Evolutionary conservation across 1,140 invertebrate genomes (phyloP).

Genomic region (Sycophila sp.): DNA sequence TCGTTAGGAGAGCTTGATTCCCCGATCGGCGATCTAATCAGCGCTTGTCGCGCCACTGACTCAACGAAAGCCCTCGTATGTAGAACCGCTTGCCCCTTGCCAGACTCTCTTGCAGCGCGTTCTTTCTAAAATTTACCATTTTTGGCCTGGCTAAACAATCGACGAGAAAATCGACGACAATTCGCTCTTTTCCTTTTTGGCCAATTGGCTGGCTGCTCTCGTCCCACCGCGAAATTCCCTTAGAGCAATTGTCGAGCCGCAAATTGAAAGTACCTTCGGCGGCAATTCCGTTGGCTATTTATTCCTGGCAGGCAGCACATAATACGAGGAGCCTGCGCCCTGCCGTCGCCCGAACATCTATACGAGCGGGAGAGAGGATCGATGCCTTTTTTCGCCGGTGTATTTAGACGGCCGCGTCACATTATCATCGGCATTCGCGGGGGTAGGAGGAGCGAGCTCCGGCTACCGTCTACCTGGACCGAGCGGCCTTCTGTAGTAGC

Average conservation of each 20-base stretch:
- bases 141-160: no score
- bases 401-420: slow-evolving; percentile 48
- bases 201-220: no score
- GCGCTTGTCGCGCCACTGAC: slow-evolving; percentile 2
- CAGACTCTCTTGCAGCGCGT: no score
- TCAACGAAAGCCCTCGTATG: not conserved
- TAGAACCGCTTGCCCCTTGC: no score
- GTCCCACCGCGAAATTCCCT: slow-evolving; percentile 1
- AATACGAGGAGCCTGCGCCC: not conserved
- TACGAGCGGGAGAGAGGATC: not conserved
- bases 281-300: not conserved
- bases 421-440: slow-evolving; percentile 58
- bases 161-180: no score
- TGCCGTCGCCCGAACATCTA: not conserved
- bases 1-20: slow-evolving; percentile 19
- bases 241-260: slow-evolving; percentile 4
- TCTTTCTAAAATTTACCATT: no score
- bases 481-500: slow-evolving; percentile 49
- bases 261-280: slow-evolving; percentile 14
- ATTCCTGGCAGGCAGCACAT: not conserved
- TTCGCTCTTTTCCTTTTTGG: no score
- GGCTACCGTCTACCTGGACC: slow-evolving; percentile 44
- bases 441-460: slow-evolving; percentile 40
- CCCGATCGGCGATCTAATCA: slow-evolving; percentile 35
- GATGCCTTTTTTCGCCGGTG: slow-evolving; percentile 16